Conservation (phyloP, 1,140 invertebrate species). For the Lepidurus couesii region DNA sequence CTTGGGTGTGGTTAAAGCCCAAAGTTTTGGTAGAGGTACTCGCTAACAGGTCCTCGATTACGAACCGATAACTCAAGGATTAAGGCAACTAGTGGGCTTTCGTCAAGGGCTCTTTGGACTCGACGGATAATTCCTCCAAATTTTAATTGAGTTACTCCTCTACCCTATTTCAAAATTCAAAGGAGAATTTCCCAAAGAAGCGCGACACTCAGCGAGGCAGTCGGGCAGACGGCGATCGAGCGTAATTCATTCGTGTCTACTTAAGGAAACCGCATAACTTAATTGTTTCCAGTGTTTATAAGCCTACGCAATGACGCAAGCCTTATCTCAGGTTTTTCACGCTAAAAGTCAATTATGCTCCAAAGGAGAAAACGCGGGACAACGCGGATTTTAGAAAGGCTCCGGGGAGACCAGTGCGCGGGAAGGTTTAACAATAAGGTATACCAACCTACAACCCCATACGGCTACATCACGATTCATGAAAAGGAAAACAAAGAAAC, state of each 20-base stretch:
- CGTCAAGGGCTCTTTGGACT: neutral
- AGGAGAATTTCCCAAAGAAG: neutral
- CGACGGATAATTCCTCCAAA: neutral
- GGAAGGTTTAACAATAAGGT: neutral
- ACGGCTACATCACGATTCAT: neutral
- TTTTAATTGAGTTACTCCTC: neutral
- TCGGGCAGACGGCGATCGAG: neutral
- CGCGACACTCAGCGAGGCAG: neutral
- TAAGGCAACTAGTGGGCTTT: neutral
- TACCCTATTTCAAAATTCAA: neutral
- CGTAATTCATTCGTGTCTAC: constrained; percentile 11
- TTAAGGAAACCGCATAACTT: neutral
- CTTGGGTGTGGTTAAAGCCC: neutral
- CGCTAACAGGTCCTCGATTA: neutral
- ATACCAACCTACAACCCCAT: neutral
- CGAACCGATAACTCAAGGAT: neutral
- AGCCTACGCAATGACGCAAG: neutral
- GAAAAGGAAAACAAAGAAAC: neutral
- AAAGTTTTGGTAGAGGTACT: neutral
- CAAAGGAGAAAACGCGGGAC: neutral
- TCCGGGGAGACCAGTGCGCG: neutral
- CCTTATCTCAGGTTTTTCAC: neutral
- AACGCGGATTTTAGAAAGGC: neutral
- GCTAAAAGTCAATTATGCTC: neutral
- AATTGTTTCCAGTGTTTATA: neutral